Conservation (phyloP, 2,797 vertebrate species). For the Balearica regulorum region DNA sequence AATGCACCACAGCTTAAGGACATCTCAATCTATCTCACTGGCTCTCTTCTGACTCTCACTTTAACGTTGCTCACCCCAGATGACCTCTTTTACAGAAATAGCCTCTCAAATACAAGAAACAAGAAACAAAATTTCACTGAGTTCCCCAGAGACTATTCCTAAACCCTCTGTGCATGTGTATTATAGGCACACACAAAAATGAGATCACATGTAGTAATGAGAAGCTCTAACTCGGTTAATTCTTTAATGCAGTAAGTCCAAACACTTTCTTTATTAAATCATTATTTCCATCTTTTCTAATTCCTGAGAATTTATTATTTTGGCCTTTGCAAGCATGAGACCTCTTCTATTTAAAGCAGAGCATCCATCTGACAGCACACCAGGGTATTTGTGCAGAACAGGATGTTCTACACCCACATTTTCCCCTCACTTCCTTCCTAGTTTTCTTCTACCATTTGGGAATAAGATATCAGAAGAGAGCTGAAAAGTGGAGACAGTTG, state of each 20-base stretch:
- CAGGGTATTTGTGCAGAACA: conserved; percentile 61
- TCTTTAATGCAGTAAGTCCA: background rate
- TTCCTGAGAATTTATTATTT: conserved; percentile 11
- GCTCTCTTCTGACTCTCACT: background rate
- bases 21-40: background rate
- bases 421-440: conserved; percentile 44
- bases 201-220: background rate
- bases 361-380: conserved; percentile 58
- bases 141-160: background rate
- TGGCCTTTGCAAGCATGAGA: conserved; percentile 35
- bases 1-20: background rate
- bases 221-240: background rate
- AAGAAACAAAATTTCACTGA: background rate
- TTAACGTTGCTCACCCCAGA: background rate
- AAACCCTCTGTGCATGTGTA: background rate
- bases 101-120: background rate
- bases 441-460: conserved; percentile 29
- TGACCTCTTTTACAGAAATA: conserved; percentile 7
- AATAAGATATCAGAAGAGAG: conserved; percentile 37
- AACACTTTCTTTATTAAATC: background rate
- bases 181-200: background rate
- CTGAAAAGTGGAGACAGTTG: background rate
- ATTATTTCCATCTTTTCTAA: background rate
- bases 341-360: conserved; percentile 64
- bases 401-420: conserved; percentile 65